These are phyloP conservation scores for Mustela lutreola DNA, from an alignment of 2,113 vertebrate species.

Conservation along the genomic window DNA sequence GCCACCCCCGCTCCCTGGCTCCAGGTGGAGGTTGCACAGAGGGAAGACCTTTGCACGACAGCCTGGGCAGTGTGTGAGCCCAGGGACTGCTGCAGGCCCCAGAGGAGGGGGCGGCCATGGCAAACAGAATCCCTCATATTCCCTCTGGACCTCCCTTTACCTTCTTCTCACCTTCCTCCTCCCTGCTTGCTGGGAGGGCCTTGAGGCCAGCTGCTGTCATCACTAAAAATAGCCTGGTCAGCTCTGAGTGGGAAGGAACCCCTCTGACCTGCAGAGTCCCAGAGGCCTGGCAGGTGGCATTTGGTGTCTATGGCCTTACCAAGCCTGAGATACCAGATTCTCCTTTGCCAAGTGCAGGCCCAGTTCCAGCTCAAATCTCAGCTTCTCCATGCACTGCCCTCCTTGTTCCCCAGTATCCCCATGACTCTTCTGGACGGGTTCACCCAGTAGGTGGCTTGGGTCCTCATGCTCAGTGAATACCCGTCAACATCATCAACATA, in stretches of 20 bases:
- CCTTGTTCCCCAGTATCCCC: neutral
- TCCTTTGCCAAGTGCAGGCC: slow-evolving; percentile 47
- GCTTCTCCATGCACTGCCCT: neutral
- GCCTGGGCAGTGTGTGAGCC: neutral
- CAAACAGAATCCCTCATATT: slow-evolving; percentile 40
- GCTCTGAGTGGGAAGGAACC: slow-evolving; percentile 69
- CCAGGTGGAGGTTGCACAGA: neutral
- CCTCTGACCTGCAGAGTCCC: slow-evolving; percentile 57
- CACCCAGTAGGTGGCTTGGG: neutral
- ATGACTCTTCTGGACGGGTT: neutral
- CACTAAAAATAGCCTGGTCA: slow-evolving; percentile 74
- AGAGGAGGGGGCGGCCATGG: neutral
- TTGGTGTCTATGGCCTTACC: slow-evolving; percentile 58
- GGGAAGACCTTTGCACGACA: neutral
- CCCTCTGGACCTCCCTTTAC: neutral
- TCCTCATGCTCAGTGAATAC: neutral
- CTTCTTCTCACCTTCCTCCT: slow-evolving; percentile 68
- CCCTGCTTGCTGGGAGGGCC: slow-evolving; percentile 51
- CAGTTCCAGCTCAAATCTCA: slow-evolving; percentile 43
- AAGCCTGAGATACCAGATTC: slow-evolving; percentile 64
- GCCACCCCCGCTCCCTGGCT: neutral
- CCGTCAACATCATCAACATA: neutral
- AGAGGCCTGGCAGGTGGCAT: slow-evolving; percentile 68
- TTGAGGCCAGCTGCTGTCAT: slow-evolving; percentile 69
- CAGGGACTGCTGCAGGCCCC: neutral